These are phyloP conservation scores for Lissonota sp. DNA, from an alignment of 2,888 invertebrate genomes.

Conservation along the genomic window DNA sequence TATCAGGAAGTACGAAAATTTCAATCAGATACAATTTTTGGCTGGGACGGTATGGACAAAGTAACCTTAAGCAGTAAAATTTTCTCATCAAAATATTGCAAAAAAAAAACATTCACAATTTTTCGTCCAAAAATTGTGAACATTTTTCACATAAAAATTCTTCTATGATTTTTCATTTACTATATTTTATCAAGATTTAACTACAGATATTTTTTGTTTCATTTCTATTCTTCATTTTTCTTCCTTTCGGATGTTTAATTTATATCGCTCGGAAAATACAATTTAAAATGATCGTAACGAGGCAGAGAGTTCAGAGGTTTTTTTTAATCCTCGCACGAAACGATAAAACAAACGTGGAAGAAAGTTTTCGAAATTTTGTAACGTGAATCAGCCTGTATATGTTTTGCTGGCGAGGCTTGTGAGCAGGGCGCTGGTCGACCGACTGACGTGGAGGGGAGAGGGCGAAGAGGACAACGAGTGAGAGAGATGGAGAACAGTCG, in stretches of 20 bases:
- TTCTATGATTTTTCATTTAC: not conserved
- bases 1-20: too few species aligned
- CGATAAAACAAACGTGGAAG: conserved; percentile 26
- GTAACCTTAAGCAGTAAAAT: too few species aligned
- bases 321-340: not conserved
- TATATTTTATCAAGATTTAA: not conserved
- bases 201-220: not conserved
- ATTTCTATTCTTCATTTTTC: too few species aligned
- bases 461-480: conserved; percentile 54
- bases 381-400: conserved; percentile 76
- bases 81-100: not conserved
- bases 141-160: not conserved
- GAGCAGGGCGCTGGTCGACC: conserved; percentile 62
- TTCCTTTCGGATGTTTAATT: too few species aligned
- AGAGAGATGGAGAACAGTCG: conserved; percentile 41
- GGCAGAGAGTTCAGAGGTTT: conserved; percentile 51
- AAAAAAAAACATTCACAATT: not conserved
- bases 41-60: too few species aligned
- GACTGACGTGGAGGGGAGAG: conserved; percentile 45
- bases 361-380: conserved; percentile 49
- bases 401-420: conserved; percentile 59
- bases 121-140: not conserved
- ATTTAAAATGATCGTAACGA: too few species aligned
- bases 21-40: too few species aligned
- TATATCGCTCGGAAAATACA: too few species aligned